phyloP scores from a whole-genome alignment of 2,888 invertebrate genomes.

The Mactromeris polynyma region DNA sequence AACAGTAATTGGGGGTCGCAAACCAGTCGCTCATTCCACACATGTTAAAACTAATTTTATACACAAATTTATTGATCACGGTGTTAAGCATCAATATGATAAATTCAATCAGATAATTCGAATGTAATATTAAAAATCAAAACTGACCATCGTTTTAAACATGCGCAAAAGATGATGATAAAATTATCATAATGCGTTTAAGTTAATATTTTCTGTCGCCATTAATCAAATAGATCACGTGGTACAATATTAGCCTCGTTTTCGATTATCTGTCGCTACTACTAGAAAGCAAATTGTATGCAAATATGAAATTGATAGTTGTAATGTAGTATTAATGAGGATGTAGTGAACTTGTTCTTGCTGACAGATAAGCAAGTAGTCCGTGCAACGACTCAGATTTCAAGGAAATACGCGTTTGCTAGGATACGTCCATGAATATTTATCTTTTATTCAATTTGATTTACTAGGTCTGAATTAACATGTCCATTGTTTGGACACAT shows the following conservation, averaged over 20 bases:
- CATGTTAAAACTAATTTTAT: background rate
- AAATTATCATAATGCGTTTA: conserved; percentile 22
- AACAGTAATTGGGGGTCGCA: background rate
- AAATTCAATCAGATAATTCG: background rate
- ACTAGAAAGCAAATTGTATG: background rate
- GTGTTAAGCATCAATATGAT: background rate
- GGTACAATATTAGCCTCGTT: conserved; percentile 8
- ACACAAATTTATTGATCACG: background rate
- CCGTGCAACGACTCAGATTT: conserved; percentile 3
- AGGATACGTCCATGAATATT: background rate
- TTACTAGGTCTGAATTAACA: conserved; percentile 2
- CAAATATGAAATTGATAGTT: conserved; percentile 18
- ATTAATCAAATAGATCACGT: conserved; percentile 12
- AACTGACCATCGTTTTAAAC: conserved; percentile 14
- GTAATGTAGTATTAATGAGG: conserved; percentile 11
- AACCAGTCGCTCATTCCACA: background rate
- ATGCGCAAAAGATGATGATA: background rate
- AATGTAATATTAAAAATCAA: background rate
- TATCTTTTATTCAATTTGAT: conserved; percentile 15
- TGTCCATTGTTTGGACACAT: background rate
- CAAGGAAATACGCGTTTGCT: background rate
- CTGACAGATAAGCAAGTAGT: conserved; percentile 2
- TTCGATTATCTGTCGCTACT: background rate
- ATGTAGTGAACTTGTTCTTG: background rate
- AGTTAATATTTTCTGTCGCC: conserved; percentile 13